Evolutionary conservation across 2,113 vertebrate genomes (phyloP), one percentile per base, ranked within the genome.

Genomic region (Himantopus leucocephalus): DNA sequence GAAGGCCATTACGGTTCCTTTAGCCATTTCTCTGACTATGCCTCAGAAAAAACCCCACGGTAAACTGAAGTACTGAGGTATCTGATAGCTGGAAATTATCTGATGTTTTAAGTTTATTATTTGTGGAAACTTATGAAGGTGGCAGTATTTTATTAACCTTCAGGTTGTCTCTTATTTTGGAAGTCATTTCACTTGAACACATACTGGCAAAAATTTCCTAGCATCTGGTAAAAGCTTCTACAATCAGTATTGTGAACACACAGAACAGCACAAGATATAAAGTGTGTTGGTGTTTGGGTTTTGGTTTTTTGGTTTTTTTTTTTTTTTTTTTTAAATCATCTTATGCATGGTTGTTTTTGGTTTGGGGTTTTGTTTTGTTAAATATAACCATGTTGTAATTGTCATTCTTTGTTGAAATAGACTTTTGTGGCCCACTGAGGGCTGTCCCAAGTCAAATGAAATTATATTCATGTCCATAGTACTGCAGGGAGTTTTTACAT

Each of bases 1-100:
- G 76, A 97, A 98, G 98, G 76, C 97, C 85, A 80, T 97, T 98
- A 96, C 71, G 96, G 94, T 95, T 97, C 85, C 60, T 98, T 95
- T 96, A 92, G 92, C 95, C 89, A 79, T 94, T 98, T 97, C 94
- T 98, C 95, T 90, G n/a, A 97, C 95, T 96, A 71, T 86, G 48
- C 85, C 97, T 95, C 66, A 96, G 96, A 98, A 96, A 52, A 52
- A 47, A 8, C 0, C 10, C 32, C 20, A 29, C 67, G 50, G 59
- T 95, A 82, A 97, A 92, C 9, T 75, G 58, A 94, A 96, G 53
- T 94, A 96, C n/a, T 97, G 96, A 97, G 97, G 96, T 97, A 95
- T 89, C 95, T 94, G 90, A 96, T 95, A 82, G 43, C 81, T 96
- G 91, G 92, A 92, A 96, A 94, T 92, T 96, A 85, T 96, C 84